Base-by-base conservation (phyloP, 2,797 vertebrate species). In the Poliocrania exsul region DNA sequence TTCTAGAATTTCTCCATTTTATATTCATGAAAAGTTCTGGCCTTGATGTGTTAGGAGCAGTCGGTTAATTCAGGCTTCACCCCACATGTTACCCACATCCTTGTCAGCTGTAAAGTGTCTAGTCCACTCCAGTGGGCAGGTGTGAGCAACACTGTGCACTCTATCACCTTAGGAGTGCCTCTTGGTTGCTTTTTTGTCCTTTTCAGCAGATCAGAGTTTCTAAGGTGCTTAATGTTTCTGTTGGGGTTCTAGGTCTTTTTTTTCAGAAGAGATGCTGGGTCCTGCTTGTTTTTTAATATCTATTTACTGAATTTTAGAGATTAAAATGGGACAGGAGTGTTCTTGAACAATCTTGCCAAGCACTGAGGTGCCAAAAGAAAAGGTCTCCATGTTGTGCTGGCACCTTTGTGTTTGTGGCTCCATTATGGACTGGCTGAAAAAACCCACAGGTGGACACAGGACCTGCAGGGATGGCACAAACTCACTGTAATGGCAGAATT, bases 391-490 rank as follows among this genome's bases (percentile, higher is more conserved):
- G 1, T 8, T 33, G 23, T 56, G 23, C 33, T 49, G 62, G 11
- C 26, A 50, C 12, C 1, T 1, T 9, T 62, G n/a, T 42, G 20
- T 70, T 78, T 93, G 54, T 75, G 56, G 31, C 37, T 78, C 13
- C 8, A 20, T 47, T 9, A 7, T 23, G 33, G 53, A n/a, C 61
- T 42, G 66, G 9, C 24, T 69, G 71, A 61, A 71, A 86, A 49
- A 49, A 50, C 0, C 6, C 6, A 18, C 35, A 10, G 25, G 17
- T 80, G 67, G 69, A 57, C 37, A 8, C 0, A 0, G 57, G 35
- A 85, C 65, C 57, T 0, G 5, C 0, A 0, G 6, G 46, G n/a
- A 42, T 0, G 0, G 38, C 4, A 3, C 33, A 73, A 53, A 3
- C 46, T 85, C 64, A 35, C 7, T 57, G 83, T 91, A 96, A 60